Conservation (phyloP, 2,113 vertebrate species). For the Blennius ocellaris region DNA sequence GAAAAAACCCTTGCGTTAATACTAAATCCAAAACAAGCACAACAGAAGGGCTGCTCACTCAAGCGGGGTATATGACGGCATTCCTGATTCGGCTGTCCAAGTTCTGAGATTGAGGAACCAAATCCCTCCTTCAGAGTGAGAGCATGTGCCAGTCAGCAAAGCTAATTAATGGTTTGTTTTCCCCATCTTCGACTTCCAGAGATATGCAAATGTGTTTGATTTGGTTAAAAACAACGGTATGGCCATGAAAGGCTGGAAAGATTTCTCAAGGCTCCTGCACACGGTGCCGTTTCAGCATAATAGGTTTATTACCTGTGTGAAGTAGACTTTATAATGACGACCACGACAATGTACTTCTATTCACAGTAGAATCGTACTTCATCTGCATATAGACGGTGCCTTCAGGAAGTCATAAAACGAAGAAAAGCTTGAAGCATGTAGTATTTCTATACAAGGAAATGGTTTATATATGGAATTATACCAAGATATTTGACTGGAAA, state of each 20-base stretch:
- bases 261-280: no score
- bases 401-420: no score
- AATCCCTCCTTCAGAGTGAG: slow-evolving; percentile 29
- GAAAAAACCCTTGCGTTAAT: not conserved
- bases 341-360: no score
- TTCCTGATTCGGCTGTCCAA: slow-evolving; percentile 1
- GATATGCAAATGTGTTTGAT: slow-evolving; percentile 12
- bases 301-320: no score
- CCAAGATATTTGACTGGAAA: no score
- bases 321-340: no score
- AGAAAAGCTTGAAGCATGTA: no score
- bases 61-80: slow-evolving; percentile 3
- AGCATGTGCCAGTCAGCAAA: slow-evolving; percentile 14
- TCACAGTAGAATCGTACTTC: no score
- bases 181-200: slow-evolving; percentile 2
- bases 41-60: slow-evolving; percentile 3
- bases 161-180: slow-evolving; percentile 24
- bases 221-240: slow-evolving; percentile 8
- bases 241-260: not conserved
- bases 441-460: no score
- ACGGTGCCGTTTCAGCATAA: no score
- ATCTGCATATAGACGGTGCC: no score
- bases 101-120: slow-evolving; percentile 13
- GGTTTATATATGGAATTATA: no score
- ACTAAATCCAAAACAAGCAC: slow-evolving; percentile 1